Evolutionary conservation across 1,140 invertebrate species (phyloP).

Genomic region (Drosophila subobscura): DNA sequence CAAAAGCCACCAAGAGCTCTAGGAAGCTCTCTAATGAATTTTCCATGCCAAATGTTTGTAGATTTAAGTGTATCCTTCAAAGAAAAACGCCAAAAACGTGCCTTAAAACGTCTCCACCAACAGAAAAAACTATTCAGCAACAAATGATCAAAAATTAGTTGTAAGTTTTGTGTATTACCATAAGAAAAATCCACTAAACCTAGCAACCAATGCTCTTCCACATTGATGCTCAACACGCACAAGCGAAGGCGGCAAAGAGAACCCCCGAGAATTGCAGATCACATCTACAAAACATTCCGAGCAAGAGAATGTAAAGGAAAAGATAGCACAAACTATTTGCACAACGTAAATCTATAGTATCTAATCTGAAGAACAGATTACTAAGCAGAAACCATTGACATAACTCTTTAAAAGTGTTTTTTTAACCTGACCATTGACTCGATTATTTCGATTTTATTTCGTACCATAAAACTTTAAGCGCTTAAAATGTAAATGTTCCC

Average conservation of each 20-base stretch:
- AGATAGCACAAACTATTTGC: conserved; percentile 4
- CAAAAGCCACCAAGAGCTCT: conserved; percentile 67
- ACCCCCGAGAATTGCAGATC: not conserved
- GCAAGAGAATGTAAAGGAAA: not conserved
- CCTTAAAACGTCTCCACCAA: conserved; percentile 52
- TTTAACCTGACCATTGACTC: conserved; percentile 10
- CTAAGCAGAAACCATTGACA: conserved; percentile 11
- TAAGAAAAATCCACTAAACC: too few species aligned
- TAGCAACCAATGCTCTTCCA: too few species aligned
- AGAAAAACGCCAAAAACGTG: conserved; percentile 46
- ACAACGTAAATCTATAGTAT: not conserved
- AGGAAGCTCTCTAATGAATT: not conserved
- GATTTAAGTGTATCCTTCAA: conserved; percentile 14
- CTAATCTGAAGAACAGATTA: not conserved
- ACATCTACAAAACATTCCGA: not conserved
- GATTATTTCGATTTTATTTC: conserved; percentile 47
- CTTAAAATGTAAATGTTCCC: conserved; percentile 42
- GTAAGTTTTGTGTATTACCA: not conserved
- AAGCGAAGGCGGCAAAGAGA: too few species aligned
- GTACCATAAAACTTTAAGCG: conserved; percentile 45
- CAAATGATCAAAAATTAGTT: conserved; percentile 20
- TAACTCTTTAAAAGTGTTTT: conserved; percentile 29
- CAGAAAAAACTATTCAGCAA: conserved; percentile 13
- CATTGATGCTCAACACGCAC: too few species aligned
- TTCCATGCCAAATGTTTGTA: conserved; percentile 48